A percentile compares a stretch with the other conserved stretches of the same genome.
Evolutionary conservation across 1,140 invertebrate species (phyloP).

Genomic region (Drosophila paulistorum): DNA sequence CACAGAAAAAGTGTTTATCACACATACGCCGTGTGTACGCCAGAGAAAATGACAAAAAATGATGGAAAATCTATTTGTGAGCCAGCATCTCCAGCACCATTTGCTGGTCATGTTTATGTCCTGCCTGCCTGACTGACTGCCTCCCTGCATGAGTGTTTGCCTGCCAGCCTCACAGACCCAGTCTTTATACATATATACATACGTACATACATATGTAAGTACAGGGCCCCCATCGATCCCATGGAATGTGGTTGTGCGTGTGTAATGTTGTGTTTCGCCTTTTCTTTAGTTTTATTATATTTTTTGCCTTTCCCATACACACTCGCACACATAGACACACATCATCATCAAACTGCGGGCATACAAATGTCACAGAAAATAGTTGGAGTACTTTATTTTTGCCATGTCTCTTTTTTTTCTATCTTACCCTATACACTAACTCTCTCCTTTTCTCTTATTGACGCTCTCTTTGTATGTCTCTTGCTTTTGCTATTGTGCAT

Average conservation of each 20-base stretch:
- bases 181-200: constrained; percentile 52
- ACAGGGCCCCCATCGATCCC: constrained; percentile 18
- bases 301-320: constrained; percentile 41
- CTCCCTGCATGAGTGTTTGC: too few species aligned
- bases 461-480: constrained; percentile 25
- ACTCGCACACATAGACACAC: constrained; percentile 29
- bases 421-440: background rate
- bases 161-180: constrained; percentile 8
- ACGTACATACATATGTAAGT: constrained; percentile 6
- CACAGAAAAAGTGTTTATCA: constrained; percentile 61
- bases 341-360: constrained; percentile 45
- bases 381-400: constrained; percentile 51
- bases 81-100: constrained; percentile 17
- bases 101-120: constrained; percentile 50
- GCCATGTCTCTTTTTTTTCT: background rate
- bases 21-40: constrained; percentile 57
- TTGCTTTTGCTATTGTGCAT: constrained; percentile 60
- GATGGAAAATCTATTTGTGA: constrained; percentile 78
- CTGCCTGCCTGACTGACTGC: constrained; percentile 4
- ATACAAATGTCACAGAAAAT: constrained; percentile 64
- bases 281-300: constrained; percentile 71
- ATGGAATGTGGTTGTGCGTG: constrained; percentile 43
- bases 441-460: background rate
- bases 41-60: constrained; percentile 58
- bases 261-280: constrained; percentile 39